Evolutionary conservation across 1,140 invertebrate genomes (phyloP).

Genomic region (Drosophila serrata): DNA sequence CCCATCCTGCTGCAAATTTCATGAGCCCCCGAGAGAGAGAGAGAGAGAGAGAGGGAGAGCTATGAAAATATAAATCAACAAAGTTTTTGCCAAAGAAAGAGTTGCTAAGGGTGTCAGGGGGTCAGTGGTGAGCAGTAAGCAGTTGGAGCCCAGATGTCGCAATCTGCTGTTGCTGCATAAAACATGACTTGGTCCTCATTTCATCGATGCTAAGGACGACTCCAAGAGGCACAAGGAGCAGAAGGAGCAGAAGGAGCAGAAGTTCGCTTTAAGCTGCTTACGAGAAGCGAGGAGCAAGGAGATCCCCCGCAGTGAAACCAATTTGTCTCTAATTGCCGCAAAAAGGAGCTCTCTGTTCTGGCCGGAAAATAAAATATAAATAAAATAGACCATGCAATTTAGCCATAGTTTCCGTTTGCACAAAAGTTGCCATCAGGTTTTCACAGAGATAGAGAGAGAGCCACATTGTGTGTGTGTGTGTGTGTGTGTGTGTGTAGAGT

Average conservation of each 20-base stretch:
- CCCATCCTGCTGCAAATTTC: conserved; percentile 55
- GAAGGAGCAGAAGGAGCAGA: neutral
- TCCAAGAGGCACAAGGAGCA: neutral
- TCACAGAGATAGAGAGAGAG: neutral
- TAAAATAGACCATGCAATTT: conserved; percentile 15
- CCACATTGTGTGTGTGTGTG: neutral
- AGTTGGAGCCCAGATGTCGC: conserved; percentile 30
- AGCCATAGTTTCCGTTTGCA: conserved; percentile 3
- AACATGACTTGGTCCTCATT: conserved; percentile 41
- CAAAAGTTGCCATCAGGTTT: conserved; percentile 7
- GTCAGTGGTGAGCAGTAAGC: conserved; percentile 2
- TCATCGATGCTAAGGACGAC: conserved; percentile 16
- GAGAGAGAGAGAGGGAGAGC: conserved; percentile 3
- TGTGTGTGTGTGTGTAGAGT: neutral
- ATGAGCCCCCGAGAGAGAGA: conserved; percentile 57
- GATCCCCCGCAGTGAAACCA: neutral
- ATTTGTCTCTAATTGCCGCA: conserved; percentile 28
- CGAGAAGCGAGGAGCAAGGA: neutral
- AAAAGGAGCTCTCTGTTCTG: neutral
- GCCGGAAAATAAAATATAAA: conserved; percentile 20
- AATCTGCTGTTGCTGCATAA: conserved; percentile 47
- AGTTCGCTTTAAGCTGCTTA: conserved; percentile 57
- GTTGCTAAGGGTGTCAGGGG: conserved; percentile 15
- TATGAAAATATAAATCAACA: conserved; percentile 78
- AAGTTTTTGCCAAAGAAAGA: conserved; percentile 54